These are phyloP conservation scores for Popillia japonica DNA, from an alignment of 1,140 invertebrate species.

Conservation along the genomic window DNA sequence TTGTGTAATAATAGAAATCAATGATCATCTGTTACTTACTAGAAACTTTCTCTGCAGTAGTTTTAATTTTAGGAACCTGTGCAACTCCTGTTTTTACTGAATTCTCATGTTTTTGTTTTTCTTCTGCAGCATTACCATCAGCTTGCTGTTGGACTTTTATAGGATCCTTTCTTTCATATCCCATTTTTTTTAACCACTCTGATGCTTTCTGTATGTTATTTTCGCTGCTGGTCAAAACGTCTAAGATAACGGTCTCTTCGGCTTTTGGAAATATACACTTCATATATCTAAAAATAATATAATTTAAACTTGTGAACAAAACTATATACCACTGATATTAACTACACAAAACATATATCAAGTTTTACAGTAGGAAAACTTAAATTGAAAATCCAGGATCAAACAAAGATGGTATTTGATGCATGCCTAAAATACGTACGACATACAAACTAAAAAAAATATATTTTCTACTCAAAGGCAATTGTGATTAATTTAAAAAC, in stretches of 20 bases:
- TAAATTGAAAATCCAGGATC: slow-evolving; percentile 11
- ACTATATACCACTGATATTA: slow-evolving; percentile 41
- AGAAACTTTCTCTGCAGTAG: slow-evolving; percentile 75
- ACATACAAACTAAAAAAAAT: slow-evolving; percentile 31
- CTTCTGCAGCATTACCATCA: slow-evolving; percentile 59
- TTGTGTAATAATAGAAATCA: not conserved
- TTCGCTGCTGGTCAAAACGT: slow-evolving; percentile 82
- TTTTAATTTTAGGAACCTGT: slow-evolving; percentile 69
- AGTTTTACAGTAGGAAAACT: slow-evolving; percentile 15
- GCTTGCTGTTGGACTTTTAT: slow-evolving; percentile 61
- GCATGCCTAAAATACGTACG: slow-evolving; percentile 20
- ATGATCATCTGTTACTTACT: slow-evolving; percentile 64
- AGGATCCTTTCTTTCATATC: slow-evolving; percentile 80
- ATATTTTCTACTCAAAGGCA: not conserved
- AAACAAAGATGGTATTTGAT: not conserved
- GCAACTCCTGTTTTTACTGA: slow-evolving; percentile 61
- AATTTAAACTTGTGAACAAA: not conserved
- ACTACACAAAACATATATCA: slow-evolving; percentile 33
- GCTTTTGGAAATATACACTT: slow-evolving; percentile 92
- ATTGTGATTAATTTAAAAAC: slow-evolving; percentile 60
- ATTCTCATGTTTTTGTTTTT: slow-evolving; percentile 61
- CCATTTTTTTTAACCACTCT: slow-evolving; percentile 78
- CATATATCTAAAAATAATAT: slow-evolving; percentile 74
- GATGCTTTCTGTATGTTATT: slow-evolving; percentile 89
- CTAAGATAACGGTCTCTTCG: slow-evolving; percentile 86